A percentile compares a stretch with the other conserved stretches of the same genome.
These are phyloP conservation scores for Zosterops hypoxanthus DNA, from an alignment of 2,113 vertebrate genomes.

Conservation along the genomic window DNA sequence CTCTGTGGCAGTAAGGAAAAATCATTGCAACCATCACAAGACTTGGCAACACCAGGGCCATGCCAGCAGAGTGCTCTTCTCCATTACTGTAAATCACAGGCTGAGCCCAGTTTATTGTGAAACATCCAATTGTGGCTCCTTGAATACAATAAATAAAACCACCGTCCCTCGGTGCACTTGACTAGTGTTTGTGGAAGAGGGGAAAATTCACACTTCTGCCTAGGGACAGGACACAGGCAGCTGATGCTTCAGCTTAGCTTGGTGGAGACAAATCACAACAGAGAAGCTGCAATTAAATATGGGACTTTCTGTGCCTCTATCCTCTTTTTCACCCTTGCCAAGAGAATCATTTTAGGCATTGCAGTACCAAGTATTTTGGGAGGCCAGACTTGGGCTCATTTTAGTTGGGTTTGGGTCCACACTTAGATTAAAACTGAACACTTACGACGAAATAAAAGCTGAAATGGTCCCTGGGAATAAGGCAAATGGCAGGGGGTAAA, in stretches of 20 bases:
- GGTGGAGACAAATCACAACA: background rate
- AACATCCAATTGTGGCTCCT: conserved; percentile 15
- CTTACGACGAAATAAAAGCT: background rate
- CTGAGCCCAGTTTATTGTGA: conserved; percentile 24
- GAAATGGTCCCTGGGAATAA: background rate
- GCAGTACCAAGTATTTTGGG: background rate
- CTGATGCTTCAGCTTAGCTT: rapidly evolving
- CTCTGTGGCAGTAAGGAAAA: conserved; percentile 44
- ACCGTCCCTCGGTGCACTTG: background rate
- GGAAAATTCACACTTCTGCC: conserved; percentile 3
- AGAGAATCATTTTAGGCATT: background rate
- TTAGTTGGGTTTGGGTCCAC: background rate
- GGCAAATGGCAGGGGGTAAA: rapidly evolving
- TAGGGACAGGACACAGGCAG: background rate
- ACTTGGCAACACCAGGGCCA: conserved; percentile 40
- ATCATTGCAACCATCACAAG: conserved; percentile 58
- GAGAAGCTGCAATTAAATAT: background rate
- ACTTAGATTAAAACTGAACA: background rate
- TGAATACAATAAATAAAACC: background rate
- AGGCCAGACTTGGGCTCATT: background rate
- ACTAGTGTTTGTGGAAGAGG: background rate
- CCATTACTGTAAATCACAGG: conserved; percentile 31
- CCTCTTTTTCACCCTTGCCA: background rate
- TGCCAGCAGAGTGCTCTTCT: conserved; percentile 28
- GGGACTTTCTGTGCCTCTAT: background rate